Evolutionary conservation across 92 coral and sea anemone species (phyloP), one percentile per base, ranked within the genome.

Genomic region (Zoanthus solanderi): DNA sequence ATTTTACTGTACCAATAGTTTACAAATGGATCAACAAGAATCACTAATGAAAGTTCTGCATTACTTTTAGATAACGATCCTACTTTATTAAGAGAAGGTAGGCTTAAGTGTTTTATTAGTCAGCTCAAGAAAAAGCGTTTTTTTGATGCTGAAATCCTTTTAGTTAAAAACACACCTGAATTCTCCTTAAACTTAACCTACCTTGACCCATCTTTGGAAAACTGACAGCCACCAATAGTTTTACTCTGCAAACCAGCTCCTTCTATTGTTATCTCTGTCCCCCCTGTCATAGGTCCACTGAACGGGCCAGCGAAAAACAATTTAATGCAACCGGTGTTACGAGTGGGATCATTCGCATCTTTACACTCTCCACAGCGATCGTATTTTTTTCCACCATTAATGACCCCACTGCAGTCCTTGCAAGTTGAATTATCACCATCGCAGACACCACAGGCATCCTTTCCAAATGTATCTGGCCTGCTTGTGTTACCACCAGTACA

Each of bases 371-470:
- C 61, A 17, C 85, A 81, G 9, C 48, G 45, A 14, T 81, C 85
- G 56, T 63, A 58, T 65, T 44, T 68, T 81, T 81, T 81, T 5
- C 85, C 85, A 18, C 85, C 85, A 18, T 81, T 81, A 28, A 81
- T 75, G 18, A 81, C 61, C 13, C 85, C 85, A 37, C 46, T 60
- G 32, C 85, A 81, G 58, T 81, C 85, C 34, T 17, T 45, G 42
- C 85, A 81, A 52, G 54, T 45, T 10, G 85, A 65, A 37, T 66
- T 66, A 42, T 81, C 75, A 3, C 75, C 75, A 9, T 48, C 28
- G 11, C 85, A 81, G 2, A 65, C 45, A 9, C 85, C 85, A 23
- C 85, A 81, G 42, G 85, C 85, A 28, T 81, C 75, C 61, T 42
- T 44, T 66, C 75, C 75, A 2, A 34, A 5, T 0, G 74, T 65